phyloP scores from a whole-genome alignment of 2,888 invertebrate genomes.

The Tetragonula carbonaria region DNA sequence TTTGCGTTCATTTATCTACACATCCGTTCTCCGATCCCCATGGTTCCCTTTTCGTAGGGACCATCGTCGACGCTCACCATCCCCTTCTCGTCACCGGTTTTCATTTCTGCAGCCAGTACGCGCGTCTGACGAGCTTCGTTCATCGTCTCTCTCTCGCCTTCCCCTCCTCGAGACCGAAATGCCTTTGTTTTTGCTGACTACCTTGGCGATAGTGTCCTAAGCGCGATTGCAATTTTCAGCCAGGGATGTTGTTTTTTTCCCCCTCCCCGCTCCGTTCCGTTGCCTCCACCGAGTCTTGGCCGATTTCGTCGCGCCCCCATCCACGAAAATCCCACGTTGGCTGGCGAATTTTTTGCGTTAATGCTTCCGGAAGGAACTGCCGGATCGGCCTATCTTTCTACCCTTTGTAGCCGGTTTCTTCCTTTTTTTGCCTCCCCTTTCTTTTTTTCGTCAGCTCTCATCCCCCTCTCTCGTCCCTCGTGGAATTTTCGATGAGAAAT shows the following conservation, averaged over 20 bases:
- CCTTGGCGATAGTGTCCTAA: conserved; percentile 63
- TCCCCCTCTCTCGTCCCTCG: conserved; percentile 1
- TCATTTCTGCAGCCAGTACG: conserved; percentile 64
- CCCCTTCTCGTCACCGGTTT: conserved; percentile 66
- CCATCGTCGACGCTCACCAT: conserved; percentile 44
- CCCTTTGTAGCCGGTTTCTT: conserved; percentile 40
- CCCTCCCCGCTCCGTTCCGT: neutral
- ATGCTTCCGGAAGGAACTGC: conserved; percentile 39
- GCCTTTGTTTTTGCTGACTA: conserved; percentile 70
- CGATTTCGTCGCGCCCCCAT: conserved; percentile 27
- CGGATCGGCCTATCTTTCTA: conserved; percentile 40
- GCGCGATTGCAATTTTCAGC: conserved; percentile 73
- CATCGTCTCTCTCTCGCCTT: conserved; percentile 1
- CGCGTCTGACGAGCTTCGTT: conserved; percentile 56
- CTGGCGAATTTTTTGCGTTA: conserved; percentile 64
- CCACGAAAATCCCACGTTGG: conserved; percentile 25
- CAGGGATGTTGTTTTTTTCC: conserved; percentile 47
- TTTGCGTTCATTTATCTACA: conserved; percentile 77
- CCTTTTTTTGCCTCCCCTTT: neutral
- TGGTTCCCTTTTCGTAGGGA: conserved; percentile 26
- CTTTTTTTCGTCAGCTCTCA: neutral
- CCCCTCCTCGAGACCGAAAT: conserved; percentile 50
- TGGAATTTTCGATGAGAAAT: conserved; percentile 60
- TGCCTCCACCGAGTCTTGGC: conserved; percentile 9
- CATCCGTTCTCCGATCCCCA: conserved; percentile 64